Evolutionary conservation across 2,888 invertebrate species (phyloP).

Genomic region (Lamproptera curius): DNA sequence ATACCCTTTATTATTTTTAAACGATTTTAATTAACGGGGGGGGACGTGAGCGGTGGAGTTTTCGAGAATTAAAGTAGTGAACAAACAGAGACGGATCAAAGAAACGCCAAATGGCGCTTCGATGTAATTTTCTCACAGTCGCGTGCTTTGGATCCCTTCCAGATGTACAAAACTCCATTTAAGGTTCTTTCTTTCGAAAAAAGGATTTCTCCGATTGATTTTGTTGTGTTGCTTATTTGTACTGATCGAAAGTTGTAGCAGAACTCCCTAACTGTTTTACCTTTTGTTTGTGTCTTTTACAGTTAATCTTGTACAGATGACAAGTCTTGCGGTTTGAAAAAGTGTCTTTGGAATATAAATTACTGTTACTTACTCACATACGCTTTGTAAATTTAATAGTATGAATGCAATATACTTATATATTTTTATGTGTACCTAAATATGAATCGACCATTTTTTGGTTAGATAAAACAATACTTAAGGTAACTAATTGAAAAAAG

Average conservation of each 20-base stretch:
- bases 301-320: not conserved
- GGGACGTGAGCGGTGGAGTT: conserved; percentile 11
- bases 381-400: too few species aligned
- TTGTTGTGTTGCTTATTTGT: not conserved
- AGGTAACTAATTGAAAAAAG: too few species aligned
- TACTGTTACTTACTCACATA: too few species aligned
- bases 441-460: too few species aligned
- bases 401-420: too few species aligned
- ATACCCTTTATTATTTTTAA: not conserved
- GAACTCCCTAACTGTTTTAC: not conserved
- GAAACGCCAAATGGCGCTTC: conserved; percentile 11
- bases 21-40: not conserved
- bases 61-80: conserved; percentile 10
- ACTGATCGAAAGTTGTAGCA: too few species aligned
- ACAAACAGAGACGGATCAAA: conserved; percentile 19
- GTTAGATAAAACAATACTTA: too few species aligned
- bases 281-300: not conserved
- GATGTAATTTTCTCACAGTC: conserved; percentile 15
- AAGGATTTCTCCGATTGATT: conserved; percentile 1
- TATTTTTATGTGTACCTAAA: too few species aligned
- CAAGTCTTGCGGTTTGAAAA: too few species aligned
- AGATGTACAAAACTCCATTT: conserved; percentile 11
- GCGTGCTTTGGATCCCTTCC: conserved; percentile 11
- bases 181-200: conserved; percentile 1
- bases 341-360: too few species aligned